A percentile compares a stretch with the other conserved stretches of the same genome.
Conservation (phyloP, 2,888 invertebrate species). For the Eilema sororculum region DNA sequence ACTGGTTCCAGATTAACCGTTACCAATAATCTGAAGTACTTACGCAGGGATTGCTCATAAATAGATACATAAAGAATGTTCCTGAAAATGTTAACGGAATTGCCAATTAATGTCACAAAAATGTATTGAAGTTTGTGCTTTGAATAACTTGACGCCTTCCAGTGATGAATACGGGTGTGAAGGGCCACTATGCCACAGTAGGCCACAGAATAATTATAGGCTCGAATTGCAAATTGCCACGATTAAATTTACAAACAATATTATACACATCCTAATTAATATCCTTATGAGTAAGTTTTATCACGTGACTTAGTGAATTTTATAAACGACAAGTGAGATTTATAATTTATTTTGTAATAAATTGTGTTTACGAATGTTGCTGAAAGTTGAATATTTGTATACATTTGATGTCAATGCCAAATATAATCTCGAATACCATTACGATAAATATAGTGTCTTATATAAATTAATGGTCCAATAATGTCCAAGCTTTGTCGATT, state of each 20-base stretch:
- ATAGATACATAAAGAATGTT: neutral
- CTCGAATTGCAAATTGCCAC: neutral
- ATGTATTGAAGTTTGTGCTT: slow-evolving; percentile 36
- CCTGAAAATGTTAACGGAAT: slow-evolving; percentile 13
- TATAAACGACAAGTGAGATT: slow-evolving; percentile 70
- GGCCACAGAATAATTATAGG: neutral
- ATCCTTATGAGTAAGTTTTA: slow-evolving; percentile 67
- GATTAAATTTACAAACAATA: slow-evolving; percentile 29
- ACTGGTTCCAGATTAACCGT: slow-evolving; percentile 15
- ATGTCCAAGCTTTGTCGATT: slow-evolving; percentile 54
- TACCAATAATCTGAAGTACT: slow-evolving; percentile 15
- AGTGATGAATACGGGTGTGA: too few relatives aligned
- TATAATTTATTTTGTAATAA: slow-evolving; percentile 48
- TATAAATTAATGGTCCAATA: slow-evolving; percentile 53
- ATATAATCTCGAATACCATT: slow-evolving; percentile 52
- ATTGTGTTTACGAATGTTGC: slow-evolving; percentile 42
- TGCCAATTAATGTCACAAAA: slow-evolving; percentile 47
- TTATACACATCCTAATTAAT: slow-evolving; percentile 51
- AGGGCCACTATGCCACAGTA: neutral
- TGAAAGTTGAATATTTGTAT: slow-evolving; percentile 27
- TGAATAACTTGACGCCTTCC: neutral
- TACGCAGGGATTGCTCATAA: slow-evolving; percentile 4
- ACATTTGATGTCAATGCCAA: slow-evolving; percentile 48
- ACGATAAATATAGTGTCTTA: slow-evolving; percentile 30
- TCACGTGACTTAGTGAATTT: slow-evolving; percentile 60